phyloP scores from a whole-genome alignment of 2,113 vertebrate genomes.

The Felis chaus region DNA sequence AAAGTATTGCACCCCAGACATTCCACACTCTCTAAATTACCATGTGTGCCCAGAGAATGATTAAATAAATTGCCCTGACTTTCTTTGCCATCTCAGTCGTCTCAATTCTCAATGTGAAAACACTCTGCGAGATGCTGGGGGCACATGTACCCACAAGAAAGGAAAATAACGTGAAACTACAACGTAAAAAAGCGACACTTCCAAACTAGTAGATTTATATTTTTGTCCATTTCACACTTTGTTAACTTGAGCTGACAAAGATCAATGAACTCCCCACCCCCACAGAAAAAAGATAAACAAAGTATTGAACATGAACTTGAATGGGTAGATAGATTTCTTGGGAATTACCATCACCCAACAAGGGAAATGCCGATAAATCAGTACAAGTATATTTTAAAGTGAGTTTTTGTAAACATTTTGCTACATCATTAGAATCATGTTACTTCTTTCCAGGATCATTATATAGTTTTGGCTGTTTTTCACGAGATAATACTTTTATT shows the following conservation, averaged over 20 bases:
- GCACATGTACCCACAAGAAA: background rate
- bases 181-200: background rate
- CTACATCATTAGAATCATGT: background rate
- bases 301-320: background rate
- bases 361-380: background rate
- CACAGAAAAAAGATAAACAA: background rate
- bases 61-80: constrained; percentile 10
- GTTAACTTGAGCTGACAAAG: background rate
- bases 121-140: background rate
- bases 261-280: background rate
- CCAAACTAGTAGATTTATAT: background rate
- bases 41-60: background rate
- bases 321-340: background rate
- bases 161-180: background rate
- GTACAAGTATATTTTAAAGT: background rate
- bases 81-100: background rate
- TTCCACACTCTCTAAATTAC: background rate
- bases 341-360: background rate
- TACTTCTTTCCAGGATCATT: background rate
- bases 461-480: background rate
- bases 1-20: background rate
- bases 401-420: background rate
- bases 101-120: background rate
- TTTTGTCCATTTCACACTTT: background rate
- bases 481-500: background rate